Evolutionary conservation across 1,140 invertebrate species (phyloP), one percentile per base, ranked within the genome.

Genomic region (Listronotus bonariensis): DNA sequence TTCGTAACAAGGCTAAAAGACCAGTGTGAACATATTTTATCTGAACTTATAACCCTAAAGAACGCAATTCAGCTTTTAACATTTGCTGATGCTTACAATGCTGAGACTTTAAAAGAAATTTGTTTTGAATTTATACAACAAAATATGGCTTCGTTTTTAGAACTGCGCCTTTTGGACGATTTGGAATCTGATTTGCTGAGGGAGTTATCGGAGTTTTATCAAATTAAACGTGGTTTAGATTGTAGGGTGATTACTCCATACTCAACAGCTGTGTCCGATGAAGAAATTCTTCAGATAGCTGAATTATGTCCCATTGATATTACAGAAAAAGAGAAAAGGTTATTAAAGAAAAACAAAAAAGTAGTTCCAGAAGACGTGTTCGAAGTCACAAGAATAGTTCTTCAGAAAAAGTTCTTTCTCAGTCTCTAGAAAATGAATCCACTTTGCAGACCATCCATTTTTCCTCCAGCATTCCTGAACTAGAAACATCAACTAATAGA

Each of bases 111-210:
- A 1, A 87, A 89, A 77, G 72, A 78, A 20, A 82, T 82, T 68
- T 88, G 86, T 74, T 87, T 90, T 82, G 83, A 90, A 72, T 92
- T 87, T 74, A 87, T 91, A 42, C 82, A 80, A 8, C 77, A 88
- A 18, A 92, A 92, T 78, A 73, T 91, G 12, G 72, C 84, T 9
- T 82, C 83, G 18, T 72, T 91, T n/a, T 75, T 92, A 17, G 90
- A 92, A 78, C 83, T 76, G 61, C 83, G 82, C 68, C 76, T 77
- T 34, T 76, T 89, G 49, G 85, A 89, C 67, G 70, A 82, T 26
- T 48, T 89, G 26, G 83, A 85, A 73, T 79, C 84, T 40, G 76
- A 81, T 17, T 71, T 87, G 3, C 77, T 89, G 52, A 78, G 82
- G 42, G 84, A 88, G 31, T 80, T 90, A 41, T 84, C 83, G 0